Conservation (phyloP, 2,888 invertebrate genomes). For the Dicyrtoma fusca region DNA sequence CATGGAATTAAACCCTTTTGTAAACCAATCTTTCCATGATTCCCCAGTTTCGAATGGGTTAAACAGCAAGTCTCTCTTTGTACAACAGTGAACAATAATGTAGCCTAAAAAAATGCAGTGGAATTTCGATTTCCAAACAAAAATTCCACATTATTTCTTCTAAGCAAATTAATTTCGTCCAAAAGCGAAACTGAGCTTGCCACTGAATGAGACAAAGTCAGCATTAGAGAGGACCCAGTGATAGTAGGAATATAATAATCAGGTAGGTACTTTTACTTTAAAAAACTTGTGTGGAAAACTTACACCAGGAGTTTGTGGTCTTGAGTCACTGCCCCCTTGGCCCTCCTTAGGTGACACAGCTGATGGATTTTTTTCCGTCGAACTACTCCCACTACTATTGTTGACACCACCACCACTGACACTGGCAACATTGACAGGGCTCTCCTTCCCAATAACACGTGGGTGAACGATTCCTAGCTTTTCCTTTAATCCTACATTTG, state of each 20-base stretch:
- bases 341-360: slow-evolving; percentile 46
- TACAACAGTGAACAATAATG: too few relatives aligned
- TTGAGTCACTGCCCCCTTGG: slow-evolving; percentile 33
- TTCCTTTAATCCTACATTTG: neutral
- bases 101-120: neutral
- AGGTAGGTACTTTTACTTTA: too few relatives aligned
- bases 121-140: neutral
- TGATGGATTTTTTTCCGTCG: slow-evolving; percentile 11
- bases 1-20: too few relatives aligned
- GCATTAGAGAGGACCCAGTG: slow-evolving; percentile 22
- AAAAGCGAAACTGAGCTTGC: slow-evolving; percentile 28
- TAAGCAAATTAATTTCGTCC: slow-evolving; percentile 20
- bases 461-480: slow-evolving; percentile 15
- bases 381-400: too few relatives aligned
- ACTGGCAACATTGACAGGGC: too few relatives aligned
- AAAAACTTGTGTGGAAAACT: slow-evolving; percentile 27
- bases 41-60: too few relatives aligned
- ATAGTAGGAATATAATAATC: neutral
- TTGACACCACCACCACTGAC: too few relatives aligned
- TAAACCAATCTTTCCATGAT: too few relatives aligned
- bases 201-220: neutral
- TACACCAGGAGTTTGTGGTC: slow-evolving; percentile 54
- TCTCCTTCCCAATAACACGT: slow-evolving; percentile 36
- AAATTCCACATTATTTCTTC: neutral
- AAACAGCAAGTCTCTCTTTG: too few relatives aligned